Base-by-base conservation (phyloP, 1,140 invertebrate genomes). In the Sarcophaga bullata region DNA sequence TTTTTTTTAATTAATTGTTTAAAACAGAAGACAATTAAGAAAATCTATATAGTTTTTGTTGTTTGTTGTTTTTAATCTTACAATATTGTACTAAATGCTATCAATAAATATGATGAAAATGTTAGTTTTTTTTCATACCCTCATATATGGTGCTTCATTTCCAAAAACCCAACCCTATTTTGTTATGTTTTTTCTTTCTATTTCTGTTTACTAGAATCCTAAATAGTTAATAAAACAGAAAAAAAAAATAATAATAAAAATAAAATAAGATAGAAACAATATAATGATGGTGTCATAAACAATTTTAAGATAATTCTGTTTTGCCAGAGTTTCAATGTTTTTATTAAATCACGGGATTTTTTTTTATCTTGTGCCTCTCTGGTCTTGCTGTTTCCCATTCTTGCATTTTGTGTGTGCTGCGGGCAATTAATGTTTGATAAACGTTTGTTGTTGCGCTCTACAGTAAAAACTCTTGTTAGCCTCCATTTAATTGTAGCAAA, bases 1-100 rank as follows among this genome's bases (percentile, higher is more conserved):
- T 37, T 37, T 37, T 68, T 68, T 58, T 58, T 68, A 68, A 68
- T 68, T 68, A 68, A 68, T 25, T 68, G 62, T 68, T 19, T 58
- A 58, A 17, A 19, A 10, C n/a, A 25, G 62, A 68, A 25, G 62
- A 68, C 62, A 68, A 68, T 68, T 68, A 68, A 68, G 17, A 19
- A 68, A 68, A 68, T 68, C 8, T 17, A 19, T 19, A 4, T 37
- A 2, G 25, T 37, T 37, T 1, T 37, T 37, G 25, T 37, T 37
- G 25, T 37, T 37, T 37, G 1, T 37, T 37, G 1, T 37, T 37
- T 37, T 37, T 37, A 37, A 37, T 37, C 11, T 68, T 68, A 8
- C 10, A n/a, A n/a, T n/a, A 9, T 68, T 68, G n/a, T 62, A 13
- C 19, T 68, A 68, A 68, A 19, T 68, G 17, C 17, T 68, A 17